Percentiles rank a stretch among this genome's conserved stretches.
Conservation (phyloP, 2,113 vertebrate genomes). For the Brachypteracias leptosomus region DNA sequence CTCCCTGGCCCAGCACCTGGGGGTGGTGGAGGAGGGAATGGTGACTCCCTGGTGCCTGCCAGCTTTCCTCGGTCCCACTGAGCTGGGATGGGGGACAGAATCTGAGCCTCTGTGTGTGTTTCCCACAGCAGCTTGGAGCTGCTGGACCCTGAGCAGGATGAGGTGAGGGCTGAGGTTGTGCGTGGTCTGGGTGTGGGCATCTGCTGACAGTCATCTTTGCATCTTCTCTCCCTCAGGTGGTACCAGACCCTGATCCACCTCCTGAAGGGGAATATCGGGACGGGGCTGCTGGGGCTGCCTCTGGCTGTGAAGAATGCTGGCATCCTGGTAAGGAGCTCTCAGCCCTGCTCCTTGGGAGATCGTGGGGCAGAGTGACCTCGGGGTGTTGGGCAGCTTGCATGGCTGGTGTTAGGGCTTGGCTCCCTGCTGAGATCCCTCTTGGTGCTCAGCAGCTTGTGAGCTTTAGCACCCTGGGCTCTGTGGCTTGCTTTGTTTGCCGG, state of each 20-base stretch:
- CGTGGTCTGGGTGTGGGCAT: accelerated
- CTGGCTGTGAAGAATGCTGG: slow-evolving; percentile 95
- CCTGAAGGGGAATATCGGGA: slow-evolving; percentile 94
- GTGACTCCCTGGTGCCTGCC: too few species aligned
- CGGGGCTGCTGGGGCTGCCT: slow-evolving; percentile 91
- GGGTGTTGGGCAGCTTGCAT: accelerated
- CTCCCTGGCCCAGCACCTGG: not conserved
- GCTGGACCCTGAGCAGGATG: not conserved
- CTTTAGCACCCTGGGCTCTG: not conserved
- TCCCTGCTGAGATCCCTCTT: not conserved
- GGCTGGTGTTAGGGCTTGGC: not conserved
- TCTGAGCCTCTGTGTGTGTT: not conserved
- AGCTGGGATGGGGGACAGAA: not conserved
- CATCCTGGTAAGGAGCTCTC: slow-evolving; percentile 85
- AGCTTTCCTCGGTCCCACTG: accelerated
- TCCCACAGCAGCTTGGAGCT: not conserved
- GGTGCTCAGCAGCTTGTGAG: not conserved
- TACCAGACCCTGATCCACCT: slow-evolving; percentile 93
- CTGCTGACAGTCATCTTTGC: not conserved
- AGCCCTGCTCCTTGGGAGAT: not conserved
- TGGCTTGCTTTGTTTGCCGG: not conserved
- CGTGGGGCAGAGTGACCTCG: not conserved
- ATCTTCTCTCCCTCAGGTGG: slow-evolving; percentile 74
- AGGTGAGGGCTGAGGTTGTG: not conserved
- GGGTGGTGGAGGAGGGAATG: not conserved